phyloP scores from a whole-genome alignment of 2,888 invertebrate genomes.

The Tuberolachnus salignus region DNA sequence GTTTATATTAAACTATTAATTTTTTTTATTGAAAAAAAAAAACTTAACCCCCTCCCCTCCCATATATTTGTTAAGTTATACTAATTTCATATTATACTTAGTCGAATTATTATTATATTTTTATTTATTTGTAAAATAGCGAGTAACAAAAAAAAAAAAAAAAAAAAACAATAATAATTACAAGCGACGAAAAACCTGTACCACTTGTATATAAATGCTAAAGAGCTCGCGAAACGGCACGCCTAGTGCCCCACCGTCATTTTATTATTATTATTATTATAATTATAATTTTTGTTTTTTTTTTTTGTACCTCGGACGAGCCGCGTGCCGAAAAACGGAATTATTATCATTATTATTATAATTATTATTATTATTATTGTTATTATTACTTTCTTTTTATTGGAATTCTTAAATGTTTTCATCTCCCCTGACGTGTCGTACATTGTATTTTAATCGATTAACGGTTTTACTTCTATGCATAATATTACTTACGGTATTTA shows the following conservation, averaged over 20 bases:
- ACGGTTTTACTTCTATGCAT: no score
- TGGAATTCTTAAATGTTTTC: no score
- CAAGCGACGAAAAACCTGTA: background rate
- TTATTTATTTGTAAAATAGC: slow-evolving; percentile 49
- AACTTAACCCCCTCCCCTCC: no score
- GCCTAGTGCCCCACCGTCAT: slow-evolving; percentile 1
- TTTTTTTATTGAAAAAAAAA: background rate
- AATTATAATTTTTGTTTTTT: slow-evolving; percentile 20
- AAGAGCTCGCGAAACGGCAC: slow-evolving; percentile 14
- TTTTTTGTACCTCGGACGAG: background rate
- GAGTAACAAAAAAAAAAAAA: slow-evolving; percentile 15
- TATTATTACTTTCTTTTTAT: no score
- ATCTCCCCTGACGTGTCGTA: no score
- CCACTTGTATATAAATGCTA: slow-evolving; percentile 4
- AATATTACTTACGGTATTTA: no score
- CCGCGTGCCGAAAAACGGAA: no score
- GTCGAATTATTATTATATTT: slow-evolving; percentile 55
- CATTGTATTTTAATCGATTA: no score
- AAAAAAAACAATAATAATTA: slow-evolving; percentile 16
- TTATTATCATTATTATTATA: no score
- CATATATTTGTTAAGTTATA: slow-evolving; percentile 47
- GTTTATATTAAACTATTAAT: slow-evolving; percentile 51
- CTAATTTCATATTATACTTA: slow-evolving; percentile 52
- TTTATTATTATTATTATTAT: no score
- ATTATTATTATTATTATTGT: no score